Percentiles rank a stretch among this genome's conserved stretches.
These are phyloP conservation scores for Pachyseris speciosa DNA, from an alignment of 64 coral and sea anemone genomes.

Conservation along the genomic window DNA sequence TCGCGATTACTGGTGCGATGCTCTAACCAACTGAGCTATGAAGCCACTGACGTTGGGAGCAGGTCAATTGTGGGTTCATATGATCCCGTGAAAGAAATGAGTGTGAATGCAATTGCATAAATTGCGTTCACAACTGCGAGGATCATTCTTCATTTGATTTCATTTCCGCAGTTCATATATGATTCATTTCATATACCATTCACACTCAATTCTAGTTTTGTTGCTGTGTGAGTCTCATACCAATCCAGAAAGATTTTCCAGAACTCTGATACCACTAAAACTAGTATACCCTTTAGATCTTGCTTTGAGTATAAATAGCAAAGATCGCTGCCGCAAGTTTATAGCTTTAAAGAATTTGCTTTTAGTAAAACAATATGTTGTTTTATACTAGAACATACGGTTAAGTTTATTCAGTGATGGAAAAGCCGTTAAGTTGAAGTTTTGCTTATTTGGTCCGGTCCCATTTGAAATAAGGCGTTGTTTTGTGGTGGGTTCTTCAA, in stretches of 20 bases:
- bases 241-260: background rate
- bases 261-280: background rate
- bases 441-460: background rate
- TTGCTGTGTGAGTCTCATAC: background rate
- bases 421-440: background rate
- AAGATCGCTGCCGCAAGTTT: background rate
- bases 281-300: background rate
- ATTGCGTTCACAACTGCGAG: too few species aligned
- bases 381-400: background rate
- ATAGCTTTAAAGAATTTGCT: background rate
- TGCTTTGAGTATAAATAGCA: background rate
- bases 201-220: background rate
- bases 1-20: too few species aligned
- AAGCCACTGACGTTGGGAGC: too few species aligned
- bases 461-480: background rate
- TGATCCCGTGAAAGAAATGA: too few species aligned
- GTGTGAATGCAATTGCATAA: too few species aligned
- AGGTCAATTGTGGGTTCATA: too few species aligned
- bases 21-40: too few species aligned
- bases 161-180: too few species aligned
- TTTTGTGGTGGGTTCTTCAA: background rate
- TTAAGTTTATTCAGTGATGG: background rate
- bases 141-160: too few species aligned
- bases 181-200: too few species aligned
- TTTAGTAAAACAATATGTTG: background rate